Evolutionary conservation across 2,113 vertebrate species (phyloP).

Genomic region (Plestiodon gilberti): DNA sequence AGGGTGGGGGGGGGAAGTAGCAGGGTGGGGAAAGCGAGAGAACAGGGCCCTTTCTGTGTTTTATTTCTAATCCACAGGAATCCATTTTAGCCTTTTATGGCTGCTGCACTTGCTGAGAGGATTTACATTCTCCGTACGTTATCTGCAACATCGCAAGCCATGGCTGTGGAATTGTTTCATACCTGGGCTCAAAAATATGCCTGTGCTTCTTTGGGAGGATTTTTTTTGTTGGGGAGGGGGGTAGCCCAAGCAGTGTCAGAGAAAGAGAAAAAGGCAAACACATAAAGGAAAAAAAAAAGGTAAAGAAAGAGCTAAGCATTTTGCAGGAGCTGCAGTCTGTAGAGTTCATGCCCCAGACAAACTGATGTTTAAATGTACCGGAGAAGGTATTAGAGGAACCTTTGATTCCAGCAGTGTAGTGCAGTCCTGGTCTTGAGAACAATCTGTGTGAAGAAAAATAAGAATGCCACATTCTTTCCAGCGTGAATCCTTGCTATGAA

Average conservation of each 20-base stretch:
- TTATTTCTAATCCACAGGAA: constrained; percentile 80
- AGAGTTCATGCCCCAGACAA: constrained; percentile 60
- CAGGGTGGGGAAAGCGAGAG: constrained; percentile 68
- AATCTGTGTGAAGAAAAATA: not conserved
- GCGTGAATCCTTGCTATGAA: not conserved
- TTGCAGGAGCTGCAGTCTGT: constrained; percentile 50
- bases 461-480: not conserved
- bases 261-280: constrained; percentile 13
- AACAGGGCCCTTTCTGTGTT: constrained; percentile 79
- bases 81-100: constrained; percentile 79
- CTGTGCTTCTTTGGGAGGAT: constrained; percentile 69
- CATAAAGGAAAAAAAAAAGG: not conserved
- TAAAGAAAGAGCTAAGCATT: constrained; percentile 1
- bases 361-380: constrained; percentile 46
- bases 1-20: constrained; percentile 55
- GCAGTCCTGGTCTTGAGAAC: constrained; percentile 18
- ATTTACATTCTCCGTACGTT: constrained; percentile 75
- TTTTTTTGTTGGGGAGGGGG: not conserved
- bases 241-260: not conserved
- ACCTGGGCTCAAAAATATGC: constrained; percentile 67
- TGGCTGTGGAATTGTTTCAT: constrained; percentile 56
- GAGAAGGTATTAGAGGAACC: constrained; percentile 30
- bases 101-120: constrained; percentile 77
- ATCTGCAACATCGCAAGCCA: constrained; percentile 69
- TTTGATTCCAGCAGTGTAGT: constrained; percentile 54